Percentiles rank a stretch among this genome's conserved stretches.
Evolutionary conservation across 2,113 vertebrate genomes (phyloP).

Genomic region (Eidolon helvum): DNA sequence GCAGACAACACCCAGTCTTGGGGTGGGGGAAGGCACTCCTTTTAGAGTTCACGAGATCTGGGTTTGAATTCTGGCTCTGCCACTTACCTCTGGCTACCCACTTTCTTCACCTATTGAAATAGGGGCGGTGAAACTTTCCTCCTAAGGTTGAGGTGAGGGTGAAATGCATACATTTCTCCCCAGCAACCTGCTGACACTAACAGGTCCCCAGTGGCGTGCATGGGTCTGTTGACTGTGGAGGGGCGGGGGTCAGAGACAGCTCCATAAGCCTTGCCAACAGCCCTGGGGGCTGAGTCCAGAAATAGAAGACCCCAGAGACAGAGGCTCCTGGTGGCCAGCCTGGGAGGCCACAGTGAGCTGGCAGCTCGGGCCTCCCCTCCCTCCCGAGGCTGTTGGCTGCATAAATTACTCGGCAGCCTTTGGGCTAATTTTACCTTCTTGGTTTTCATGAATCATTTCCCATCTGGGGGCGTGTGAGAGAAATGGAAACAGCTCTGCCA

Average conservation of each 20-base stretch:
- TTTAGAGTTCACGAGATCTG: background rate
- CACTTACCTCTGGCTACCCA: background rate
- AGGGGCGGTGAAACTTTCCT: too few relatives aligned
- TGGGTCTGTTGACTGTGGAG: background rate
- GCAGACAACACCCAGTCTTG: fast-evolving
- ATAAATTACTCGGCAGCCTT: slow-evolving; percentile 66
- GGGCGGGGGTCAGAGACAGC: background rate
- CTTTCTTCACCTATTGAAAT: background rate
- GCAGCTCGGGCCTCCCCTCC: background rate
- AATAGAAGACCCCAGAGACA: slow-evolving; percentile 56
- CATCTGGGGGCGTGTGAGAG: slow-evolving; percentile 58
- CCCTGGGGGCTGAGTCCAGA: slow-evolving; percentile 46
- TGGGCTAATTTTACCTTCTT: slow-evolving; percentile 76
- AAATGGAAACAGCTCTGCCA: slow-evolving; percentile 25
- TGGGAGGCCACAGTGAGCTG: slow-evolving; percentile 33
- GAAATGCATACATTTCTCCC: background rate
- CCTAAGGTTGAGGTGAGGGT: background rate
- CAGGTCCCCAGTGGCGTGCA: background rate
- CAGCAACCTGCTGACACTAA: background rate
- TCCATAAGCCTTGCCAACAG: background rate
- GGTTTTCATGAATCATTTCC: slow-evolving; percentile 79
- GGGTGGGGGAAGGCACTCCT: background rate
- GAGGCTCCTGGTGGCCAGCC: slow-evolving; percentile 50
- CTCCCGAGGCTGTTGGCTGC: slow-evolving; percentile 16
- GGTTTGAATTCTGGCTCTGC: background rate